A percentile compares a stretch with the other conserved stretches of the same genome.
phyloP scores from a whole-genome alignment of 2,113 vertebrate species.

The Telmatochromis brachygnathus region DNA sequence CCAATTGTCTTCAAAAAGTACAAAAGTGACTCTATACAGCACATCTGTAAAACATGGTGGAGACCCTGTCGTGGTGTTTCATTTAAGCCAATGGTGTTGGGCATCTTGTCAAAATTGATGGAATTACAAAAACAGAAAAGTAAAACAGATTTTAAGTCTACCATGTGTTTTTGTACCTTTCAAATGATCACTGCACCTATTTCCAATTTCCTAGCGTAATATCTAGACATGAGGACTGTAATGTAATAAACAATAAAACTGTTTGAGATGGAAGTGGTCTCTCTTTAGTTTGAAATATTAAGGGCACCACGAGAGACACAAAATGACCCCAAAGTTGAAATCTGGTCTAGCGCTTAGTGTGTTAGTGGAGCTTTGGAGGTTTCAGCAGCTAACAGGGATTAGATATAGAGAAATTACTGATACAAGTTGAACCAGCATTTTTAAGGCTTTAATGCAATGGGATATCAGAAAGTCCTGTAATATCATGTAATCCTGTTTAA shows the following conservation, averaged over 20 bases:
- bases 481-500: background rate
- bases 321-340: background rate
- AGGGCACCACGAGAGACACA: background rate
- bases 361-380: background rate
- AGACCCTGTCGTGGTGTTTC: accelerated
- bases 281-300: background rate
- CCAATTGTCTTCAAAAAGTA: background rate
- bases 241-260: background rate
- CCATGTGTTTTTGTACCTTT: background rate
- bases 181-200: background rate
- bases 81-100: background rate
- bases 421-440: background rate
- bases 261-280: background rate
- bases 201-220: background rate
- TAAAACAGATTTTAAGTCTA: background rate
- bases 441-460: background rate
- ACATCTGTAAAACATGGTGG: background rate
- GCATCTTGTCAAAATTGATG: background rate
- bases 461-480: background rate
- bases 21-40: background rate
- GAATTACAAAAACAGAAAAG: background rate
- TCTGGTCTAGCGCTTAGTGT: background rate
- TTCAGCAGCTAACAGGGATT: slow-evolving; percentile 6
- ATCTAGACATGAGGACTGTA: background rate
- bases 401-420: slow-evolving; percentile 8